Evolutionary conservation across 2,797 vertebrate species (phyloP).

Genomic region (Distichodus sexfasciatus): DNA sequence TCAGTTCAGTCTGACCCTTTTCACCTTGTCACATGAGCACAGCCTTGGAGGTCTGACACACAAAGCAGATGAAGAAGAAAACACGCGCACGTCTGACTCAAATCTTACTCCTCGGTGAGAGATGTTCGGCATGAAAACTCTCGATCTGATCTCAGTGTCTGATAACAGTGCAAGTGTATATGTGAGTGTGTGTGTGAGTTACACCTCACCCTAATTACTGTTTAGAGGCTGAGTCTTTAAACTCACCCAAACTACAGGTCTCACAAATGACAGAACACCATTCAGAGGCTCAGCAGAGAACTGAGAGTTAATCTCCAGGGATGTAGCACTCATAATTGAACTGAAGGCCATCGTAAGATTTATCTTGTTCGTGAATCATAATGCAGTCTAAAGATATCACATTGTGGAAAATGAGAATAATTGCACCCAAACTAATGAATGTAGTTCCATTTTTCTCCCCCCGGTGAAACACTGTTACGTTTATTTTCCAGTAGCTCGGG

Average conservation of each 20-base stretch:
- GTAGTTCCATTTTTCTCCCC: too few relatives aligned
- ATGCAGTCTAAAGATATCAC: too few relatives aligned
- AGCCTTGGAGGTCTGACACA: constrained; percentile 24
- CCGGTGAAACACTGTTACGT: background rate
- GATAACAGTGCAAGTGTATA: constrained; percentile 24
- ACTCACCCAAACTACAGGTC: constrained; percentile 21
- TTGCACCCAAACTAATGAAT: too few relatives aligned
- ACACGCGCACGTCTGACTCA: constrained; percentile 32
- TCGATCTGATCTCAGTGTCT: constrained; percentile 40
- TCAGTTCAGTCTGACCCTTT: background rate
- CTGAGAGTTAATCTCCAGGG: background rate
- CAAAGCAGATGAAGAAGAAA: constrained; percentile 18
- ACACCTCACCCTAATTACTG: constrained; percentile 25
- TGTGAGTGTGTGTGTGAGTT: constrained; percentile 13
- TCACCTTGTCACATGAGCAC: background rate
- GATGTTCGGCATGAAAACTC: constrained; percentile 14
- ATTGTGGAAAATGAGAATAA: too few relatives aligned
- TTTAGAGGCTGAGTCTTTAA: constrained; percentile 16
- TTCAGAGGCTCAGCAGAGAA: background rate
- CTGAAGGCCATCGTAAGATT: too few relatives aligned
- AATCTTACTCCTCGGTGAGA: constrained; percentile 1
- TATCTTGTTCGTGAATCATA: too few relatives aligned
- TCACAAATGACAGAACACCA: constrained; percentile 1
- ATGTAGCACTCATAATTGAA: too few relatives aligned
- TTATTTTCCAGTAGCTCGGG: background rate